Evolutionary conservation across 2,797 vertebrate genomes (phyloP).

Genomic region (Hemibagrus guttatus): DNA sequence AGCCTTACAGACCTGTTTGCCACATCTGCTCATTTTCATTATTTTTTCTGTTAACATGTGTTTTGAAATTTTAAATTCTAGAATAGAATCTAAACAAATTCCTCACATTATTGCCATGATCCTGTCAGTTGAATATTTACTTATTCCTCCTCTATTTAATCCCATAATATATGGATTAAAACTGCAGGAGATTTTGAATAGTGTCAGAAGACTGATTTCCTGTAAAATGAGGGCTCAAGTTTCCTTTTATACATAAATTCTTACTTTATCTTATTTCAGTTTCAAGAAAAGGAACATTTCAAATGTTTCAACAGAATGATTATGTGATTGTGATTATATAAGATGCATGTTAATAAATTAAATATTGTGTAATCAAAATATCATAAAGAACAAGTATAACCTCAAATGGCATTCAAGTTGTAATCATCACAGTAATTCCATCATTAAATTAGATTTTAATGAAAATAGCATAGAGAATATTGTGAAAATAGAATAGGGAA

Average conservation of each 20-base stretch:
- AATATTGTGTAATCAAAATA: no score
- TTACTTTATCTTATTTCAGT: neutral
- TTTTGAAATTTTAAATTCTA: constrained; percentile 28
- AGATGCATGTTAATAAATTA: no score
- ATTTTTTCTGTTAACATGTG: neutral
- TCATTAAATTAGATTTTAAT: no score
- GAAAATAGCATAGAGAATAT: no score
- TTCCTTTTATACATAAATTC: neutral
- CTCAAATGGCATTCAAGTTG: no score
- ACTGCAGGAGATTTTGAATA: constrained; percentile 23
- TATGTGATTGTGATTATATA: no score
- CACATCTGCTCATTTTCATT: constrained; percentile 21
- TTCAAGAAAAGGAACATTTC: neutral
- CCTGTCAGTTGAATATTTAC: no score
- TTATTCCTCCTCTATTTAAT: neutral
- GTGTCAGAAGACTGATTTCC: neutral
- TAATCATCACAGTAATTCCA: no score
- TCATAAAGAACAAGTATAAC: no score
- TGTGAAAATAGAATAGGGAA: no score
- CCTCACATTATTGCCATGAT: no score
- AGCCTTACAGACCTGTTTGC: constrained; percentile 23
- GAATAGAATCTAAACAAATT: neutral
- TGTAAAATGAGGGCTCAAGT: neutral
- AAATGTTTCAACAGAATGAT: no score
- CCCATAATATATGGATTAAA: constrained; percentile 28